Evolutionary conservation across 2,797 vertebrate genomes (phyloP), one percentile per base, ranked within the genome.

Genomic region (Garrulus glandarius): DNA sequence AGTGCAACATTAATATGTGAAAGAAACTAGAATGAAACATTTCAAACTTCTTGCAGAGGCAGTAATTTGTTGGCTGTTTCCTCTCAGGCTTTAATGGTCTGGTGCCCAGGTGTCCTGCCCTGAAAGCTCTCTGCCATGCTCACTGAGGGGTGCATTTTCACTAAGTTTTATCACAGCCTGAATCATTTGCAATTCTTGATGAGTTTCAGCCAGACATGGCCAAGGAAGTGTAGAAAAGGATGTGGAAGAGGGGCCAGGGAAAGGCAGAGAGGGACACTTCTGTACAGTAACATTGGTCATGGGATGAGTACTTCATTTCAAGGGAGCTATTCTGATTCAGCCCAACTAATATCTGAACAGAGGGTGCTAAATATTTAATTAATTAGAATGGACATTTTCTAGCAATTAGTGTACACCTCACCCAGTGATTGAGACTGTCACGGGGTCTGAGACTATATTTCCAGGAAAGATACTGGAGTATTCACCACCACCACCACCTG

Each of bases 221-320:
- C 43, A 49, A 57, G 39, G 30, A 86, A 23, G 15, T 24, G 5
- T 9, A 30, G 36, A 36, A 77, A 56, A 77, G 8, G 12, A 3
- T 6, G 14, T 29, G 26, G 30, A 63, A 70, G 19, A n/a, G 10
- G 36, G 32, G 15, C 11, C 37, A 71, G 57, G n/a, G 37, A 46
- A 82, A 47, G 15, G 16, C 24, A 41, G 21, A 16, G 26, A 52
- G 8, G 44, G 19, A 11, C 9, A 4, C 23, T 34, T 80, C 21
- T 56, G 53, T 37, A 20, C 7, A 24, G 0, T 16, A 34, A 5
- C 13, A 11, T 32, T 24, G 18, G 4, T 41, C 52, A 26, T 6
- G 39, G 47, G 32, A 56, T 5, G 12, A 39, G 27, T 21, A 7
- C 4, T 81, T 12, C 2, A 18, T 76, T 87, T 65, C 43, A 4